A percentile compares a stretch with the other conserved stretches of the same genome.
Conservation (phyloP, 1,140 invertebrate species). For the Pogonognathellus flavescens region DNA sequence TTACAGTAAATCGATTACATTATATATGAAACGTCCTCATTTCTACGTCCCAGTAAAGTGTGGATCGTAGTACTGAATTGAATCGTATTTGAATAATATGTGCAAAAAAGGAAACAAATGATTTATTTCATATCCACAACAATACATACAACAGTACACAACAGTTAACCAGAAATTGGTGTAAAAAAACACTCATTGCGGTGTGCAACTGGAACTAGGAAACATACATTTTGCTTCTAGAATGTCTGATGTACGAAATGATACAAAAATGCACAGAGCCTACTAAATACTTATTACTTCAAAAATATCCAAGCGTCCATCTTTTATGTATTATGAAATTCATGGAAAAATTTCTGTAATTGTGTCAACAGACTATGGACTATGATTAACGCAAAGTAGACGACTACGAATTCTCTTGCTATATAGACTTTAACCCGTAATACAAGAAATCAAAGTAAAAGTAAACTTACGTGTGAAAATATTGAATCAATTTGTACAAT, state of each 20-base stretch:
- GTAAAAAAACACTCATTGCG: slow-evolving; percentile 34
- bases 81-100: slow-evolving; percentile 8
- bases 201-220: slow-evolving; percentile 44
- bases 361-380: neutral
- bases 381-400: neutral
- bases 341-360: too few relatives aligned
- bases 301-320: too few relatives aligned
- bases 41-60: slow-evolving; percentile 20
- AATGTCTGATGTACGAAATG: neutral
- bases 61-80: slow-evolving; percentile 4
- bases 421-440: slow-evolving; percentile 12
- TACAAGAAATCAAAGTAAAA: neutral
- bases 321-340: too few relatives aligned
- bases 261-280: neutral
- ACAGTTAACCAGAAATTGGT: slow-evolving; percentile 48
- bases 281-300: too few relatives aligned
- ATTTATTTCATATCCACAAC: slow-evolving; percentile 50
- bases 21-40: slow-evolving; percentile 22
- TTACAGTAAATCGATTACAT: slow-evolving; percentile 37
- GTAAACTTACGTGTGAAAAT: slow-evolving; percentile 13
- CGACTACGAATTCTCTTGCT: neutral
- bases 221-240: slow-evolving; percentile 25
- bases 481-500: slow-evolving; percentile 44
- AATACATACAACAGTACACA: slow-evolving; percentile 50
- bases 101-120: slow-evolving; percentile 15